A percentile compares a stretch with the other conserved stretches of the same genome.
These are phyloP conservation scores for Crocuta crocuta DNA, from an alignment of 2,113 vertebrate genomes.

Conservation along the genomic window DNA sequence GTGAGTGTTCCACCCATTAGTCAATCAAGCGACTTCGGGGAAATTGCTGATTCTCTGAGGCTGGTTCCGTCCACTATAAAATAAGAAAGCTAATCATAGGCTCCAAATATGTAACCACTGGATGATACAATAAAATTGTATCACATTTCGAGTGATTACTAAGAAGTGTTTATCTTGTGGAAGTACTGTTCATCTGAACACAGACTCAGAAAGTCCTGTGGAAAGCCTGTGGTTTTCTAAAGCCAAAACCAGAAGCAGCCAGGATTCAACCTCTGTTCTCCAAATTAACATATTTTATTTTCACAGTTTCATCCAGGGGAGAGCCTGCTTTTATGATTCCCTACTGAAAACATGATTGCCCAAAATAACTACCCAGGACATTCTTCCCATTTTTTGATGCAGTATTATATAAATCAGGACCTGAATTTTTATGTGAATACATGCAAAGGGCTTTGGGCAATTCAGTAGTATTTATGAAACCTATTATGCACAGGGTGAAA, in stretches of 20 bases:
- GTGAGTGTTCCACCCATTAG: neutral
- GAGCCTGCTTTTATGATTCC: neutral
- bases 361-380: neutral
- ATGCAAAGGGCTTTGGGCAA: neutral
- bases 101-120: neutral
- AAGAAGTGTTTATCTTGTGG: neutral
- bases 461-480: neutral
- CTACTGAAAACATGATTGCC: neutral
- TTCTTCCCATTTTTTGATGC: neutral
- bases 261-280: neutral
- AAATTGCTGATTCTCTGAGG: neutral
- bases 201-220: neutral
- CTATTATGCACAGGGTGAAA: neutral
- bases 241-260: neutral
- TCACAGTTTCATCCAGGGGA: neutral
- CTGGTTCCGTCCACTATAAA: neutral
- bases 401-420: neutral
- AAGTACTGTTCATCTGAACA: neutral
- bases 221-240: neutral
- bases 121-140: neutral
- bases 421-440: neutral
- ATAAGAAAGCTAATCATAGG: neutral
- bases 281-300: slow-evolving; percentile 4
- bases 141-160: neutral
- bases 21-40: neutral